Evolutionary conservation across 2,888 invertebrate genomes (phyloP).

Genomic region (Ophion obscuratus): DNA sequence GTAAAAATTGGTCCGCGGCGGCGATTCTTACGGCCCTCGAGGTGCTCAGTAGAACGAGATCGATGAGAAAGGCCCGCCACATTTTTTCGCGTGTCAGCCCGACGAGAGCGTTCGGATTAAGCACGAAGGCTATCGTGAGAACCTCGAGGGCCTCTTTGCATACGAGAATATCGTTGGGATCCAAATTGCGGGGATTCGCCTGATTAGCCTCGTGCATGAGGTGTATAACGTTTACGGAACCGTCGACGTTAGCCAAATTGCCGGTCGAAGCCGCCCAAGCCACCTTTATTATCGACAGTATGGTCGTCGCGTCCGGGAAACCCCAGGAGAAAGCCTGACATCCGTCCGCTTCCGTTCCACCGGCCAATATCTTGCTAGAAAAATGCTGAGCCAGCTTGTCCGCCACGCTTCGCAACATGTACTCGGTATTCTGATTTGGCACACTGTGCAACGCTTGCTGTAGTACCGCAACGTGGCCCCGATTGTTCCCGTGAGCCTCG

Average conservation of each 20-base stretch:
- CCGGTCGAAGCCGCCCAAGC: slow-evolving; percentile 93
- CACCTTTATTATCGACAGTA: slow-evolving; percentile 90
- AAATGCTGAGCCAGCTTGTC: slow-evolving; percentile 92
- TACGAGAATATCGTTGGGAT: slow-evolving; percentile 89
- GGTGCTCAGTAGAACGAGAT: slow-evolving; percentile 93
- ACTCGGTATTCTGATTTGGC: slow-evolving; percentile 93
- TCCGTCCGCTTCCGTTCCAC: slow-evolving; percentile 84
- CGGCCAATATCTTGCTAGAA: slow-evolving; percentile 88
- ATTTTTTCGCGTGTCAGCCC: slow-evolving; percentile 91
- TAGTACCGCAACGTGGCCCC: slow-evolving; percentile 86
- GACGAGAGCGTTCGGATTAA: slow-evolving; percentile 95
- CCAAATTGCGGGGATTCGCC: slow-evolving; percentile 85
- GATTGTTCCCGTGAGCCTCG: slow-evolving; percentile 79
- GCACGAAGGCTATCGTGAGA: slow-evolving; percentile 93
- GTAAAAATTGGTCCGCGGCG: slow-evolving; percentile 93
- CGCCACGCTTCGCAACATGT: slow-evolving; percentile 93
- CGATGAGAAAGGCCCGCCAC: slow-evolving; percentile 96
- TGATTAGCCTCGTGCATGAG: slow-evolving; percentile 87
- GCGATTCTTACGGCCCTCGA: slow-evolving; percentile 90
- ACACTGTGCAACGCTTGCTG: slow-evolving; percentile 94
- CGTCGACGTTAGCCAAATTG: slow-evolving; percentile 87
- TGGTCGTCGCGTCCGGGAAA: slow-evolving; percentile 90
- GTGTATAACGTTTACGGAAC: slow-evolving; percentile 87
- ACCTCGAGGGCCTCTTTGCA: slow-evolving; percentile 97
- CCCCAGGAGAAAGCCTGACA: slow-evolving; percentile 88